These are phyloP conservation scores for Caenorhabditis latens DNA, from an alignment of 1,140 invertebrate genomes.

Conservation along the genomic window DNA sequence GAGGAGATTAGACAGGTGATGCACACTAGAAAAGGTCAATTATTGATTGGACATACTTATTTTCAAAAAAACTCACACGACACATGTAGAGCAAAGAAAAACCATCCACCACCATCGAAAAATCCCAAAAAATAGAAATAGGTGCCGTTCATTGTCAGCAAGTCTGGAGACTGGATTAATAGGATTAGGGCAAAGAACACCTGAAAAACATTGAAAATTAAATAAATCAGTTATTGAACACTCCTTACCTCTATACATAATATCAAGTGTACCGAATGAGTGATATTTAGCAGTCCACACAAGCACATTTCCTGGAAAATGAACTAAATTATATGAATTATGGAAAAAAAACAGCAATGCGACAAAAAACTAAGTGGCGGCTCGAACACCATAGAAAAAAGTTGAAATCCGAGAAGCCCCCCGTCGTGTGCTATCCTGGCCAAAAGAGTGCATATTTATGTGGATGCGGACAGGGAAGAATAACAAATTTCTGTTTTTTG, in stretches of 20 bases:
- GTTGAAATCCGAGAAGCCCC: slow-evolving; percentile 17
- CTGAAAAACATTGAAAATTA: slow-evolving; percentile 6
- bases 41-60: too few species aligned
- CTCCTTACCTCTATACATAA: slow-evolving; percentile 60
- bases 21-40: slow-evolving; percentile 45
- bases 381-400: not conserved
- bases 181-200: slow-evolving; percentile 57
- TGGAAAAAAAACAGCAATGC: not conserved
- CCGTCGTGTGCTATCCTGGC: not conserved
- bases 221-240: too few species aligned
- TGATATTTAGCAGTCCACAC: slow-evolving; percentile 52
- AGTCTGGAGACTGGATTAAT: slow-evolving; percentile 54
- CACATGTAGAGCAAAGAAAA: slow-evolving; percentile 52
- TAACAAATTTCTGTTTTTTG: not conserved
- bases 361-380: not conserved
- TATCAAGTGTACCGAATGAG: slow-evolving; percentile 55
- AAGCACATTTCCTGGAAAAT: slow-evolving; percentile 62
- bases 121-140: slow-evolving; percentile 62
- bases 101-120: slow-evolving; percentile 60
- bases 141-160: slow-evolving; percentile 56
- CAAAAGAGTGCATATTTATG: not conserved
- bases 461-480: not conserved
- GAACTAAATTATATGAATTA: not conserved
- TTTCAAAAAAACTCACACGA: slow-evolving; percentile 31
- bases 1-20: slow-evolving; percentile 44